Conservation (phyloP, 2,888 invertebrate species). For the Cremastinae sp. region DNA sequence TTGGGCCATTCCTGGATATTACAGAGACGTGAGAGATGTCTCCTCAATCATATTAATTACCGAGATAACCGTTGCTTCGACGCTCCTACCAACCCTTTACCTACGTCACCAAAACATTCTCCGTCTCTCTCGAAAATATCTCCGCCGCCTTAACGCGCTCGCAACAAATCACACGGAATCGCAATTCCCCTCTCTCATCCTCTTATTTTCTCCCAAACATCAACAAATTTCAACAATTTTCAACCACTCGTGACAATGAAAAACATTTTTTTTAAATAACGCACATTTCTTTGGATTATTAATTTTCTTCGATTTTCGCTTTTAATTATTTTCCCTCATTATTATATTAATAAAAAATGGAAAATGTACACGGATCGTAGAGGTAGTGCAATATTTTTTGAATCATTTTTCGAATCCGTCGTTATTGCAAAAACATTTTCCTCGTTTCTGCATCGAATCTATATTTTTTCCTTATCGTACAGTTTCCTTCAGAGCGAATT, state of each 20-base stretch:
- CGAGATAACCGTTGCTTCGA: slow-evolving; percentile 79
- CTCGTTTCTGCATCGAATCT: not conserved
- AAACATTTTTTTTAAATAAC: slow-evolving; percentile 70
- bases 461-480: slow-evolving; percentile 2
- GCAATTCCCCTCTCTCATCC: slow-evolving; percentile 44
- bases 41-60: slow-evolving; percentile 81
- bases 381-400: too few relatives aligned
- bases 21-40: slow-evolving; percentile 80
- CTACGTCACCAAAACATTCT: slow-evolving; percentile 12
- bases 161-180: slow-evolving; percentile 16
- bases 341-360: too few relatives aligned
- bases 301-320: too few relatives aligned
- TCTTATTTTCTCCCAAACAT: slow-evolving; percentile 52
- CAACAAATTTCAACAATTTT: slow-evolving; percentile 13
- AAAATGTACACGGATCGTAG: too few relatives aligned
- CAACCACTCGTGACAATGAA: slow-evolving; percentile 65
- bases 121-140: slow-evolving; percentile 12
- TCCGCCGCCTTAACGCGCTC: slow-evolving; percentile 21
- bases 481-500: slow-evolving; percentile 8
- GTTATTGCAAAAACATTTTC: slow-evolving; percentile 53
- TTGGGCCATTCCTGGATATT: slow-evolving; percentile 80
- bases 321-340: too few relatives aligned
- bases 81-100: slow-evolving; percentile 68
- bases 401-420: too few relatives aligned
- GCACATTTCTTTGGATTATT: slow-evolving; percentile 63